Conservation (phyloP, 2,113 vertebrate genomes). For the Mustela lutreola region DNA sequence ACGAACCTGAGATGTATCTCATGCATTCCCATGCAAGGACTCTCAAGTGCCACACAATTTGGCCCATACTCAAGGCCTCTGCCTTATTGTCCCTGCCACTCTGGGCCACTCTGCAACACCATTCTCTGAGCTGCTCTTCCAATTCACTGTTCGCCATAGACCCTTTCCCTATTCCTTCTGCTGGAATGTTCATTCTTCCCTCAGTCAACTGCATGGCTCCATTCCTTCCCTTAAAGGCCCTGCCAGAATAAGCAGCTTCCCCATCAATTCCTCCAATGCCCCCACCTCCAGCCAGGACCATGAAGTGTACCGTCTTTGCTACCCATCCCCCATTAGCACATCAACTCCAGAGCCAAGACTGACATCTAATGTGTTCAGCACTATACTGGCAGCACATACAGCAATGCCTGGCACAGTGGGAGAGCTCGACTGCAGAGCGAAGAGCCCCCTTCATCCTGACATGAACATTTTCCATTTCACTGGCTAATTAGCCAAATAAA, state of each 20-base stretch:
- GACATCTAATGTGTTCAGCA: no score
- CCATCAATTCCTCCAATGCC: background rate
- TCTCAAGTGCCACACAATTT: background rate
- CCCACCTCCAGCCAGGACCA: background rate
- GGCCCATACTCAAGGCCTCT: background rate
- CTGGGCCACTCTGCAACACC: background rate
- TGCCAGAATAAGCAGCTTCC: background rate
- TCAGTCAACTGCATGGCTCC: background rate
- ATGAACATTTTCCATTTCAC: background rate
- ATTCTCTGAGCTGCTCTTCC: background rate
- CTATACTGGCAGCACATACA: background rate
- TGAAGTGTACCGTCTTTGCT: background rate
- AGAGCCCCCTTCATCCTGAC: background rate
- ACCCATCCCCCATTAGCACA: background rate
- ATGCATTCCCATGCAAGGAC: background rate
- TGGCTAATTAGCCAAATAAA: background rate
- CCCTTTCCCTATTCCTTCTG: background rate
- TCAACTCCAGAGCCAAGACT: background rate
- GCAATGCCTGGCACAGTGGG: background rate
- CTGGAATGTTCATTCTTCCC: background rate
- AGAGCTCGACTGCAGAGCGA: background rate
- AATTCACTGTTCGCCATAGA: no score
- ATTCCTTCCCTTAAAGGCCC: background rate
- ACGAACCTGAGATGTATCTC: background rate
- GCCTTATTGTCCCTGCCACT: background rate